Evolutionary conservation across 1,140 invertebrate genomes (phyloP).

Genomic region (Neodiprion fabricii): DNA sequence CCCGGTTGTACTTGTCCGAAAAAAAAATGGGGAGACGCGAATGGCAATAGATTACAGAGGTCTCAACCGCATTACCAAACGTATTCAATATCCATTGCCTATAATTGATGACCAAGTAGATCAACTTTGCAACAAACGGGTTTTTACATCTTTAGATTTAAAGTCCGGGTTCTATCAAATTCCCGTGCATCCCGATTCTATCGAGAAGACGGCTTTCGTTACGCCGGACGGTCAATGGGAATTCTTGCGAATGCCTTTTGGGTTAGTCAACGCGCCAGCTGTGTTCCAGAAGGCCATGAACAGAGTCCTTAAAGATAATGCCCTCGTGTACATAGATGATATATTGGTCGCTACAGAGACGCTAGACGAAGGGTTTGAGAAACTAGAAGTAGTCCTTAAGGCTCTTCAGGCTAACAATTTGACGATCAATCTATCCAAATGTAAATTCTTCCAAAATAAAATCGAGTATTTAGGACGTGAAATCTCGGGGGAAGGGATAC

Average conservation of each 20-base stretch:
- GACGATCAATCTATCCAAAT: slow-evolving; percentile 29
- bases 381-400: slow-evolving; percentile 30
- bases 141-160: slow-evolving; percentile 32
- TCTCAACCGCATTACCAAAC: slow-evolving; percentile 50
- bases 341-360: slow-evolving; percentile 27
- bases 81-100: slow-evolving; percentile 37
- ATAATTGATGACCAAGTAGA: slow-evolving; percentile 42
- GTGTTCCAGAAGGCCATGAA: slow-evolving; percentile 48
- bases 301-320: slow-evolving; percentile 17
- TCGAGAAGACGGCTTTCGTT: slow-evolving; percentile 31
- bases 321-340: slow-evolving; percentile 29
- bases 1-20: slow-evolving; percentile 39
- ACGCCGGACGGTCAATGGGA: slow-evolving; percentile 38
- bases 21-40: slow-evolving; percentile 39
- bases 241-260: slow-evolving; percentile 57
- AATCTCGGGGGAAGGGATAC: slow-evolving; percentile 37
- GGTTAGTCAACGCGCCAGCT: slow-evolving; percentile 50
- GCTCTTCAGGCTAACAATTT: slow-evolving; percentile 23
- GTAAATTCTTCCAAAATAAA: slow-evolving; percentile 30
- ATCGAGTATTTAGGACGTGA: slow-evolving; percentile 38
- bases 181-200: slow-evolving; percentile 8
- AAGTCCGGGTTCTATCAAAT: slow-evolving; percentile 23
- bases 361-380: slow-evolving; percentile 26
- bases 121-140: slow-evolving; percentile 26
- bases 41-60: slow-evolving; percentile 52